Evolutionary conservation across 2,797 vertebrate species (phyloP).

Genomic region (Siniperca obscura): DNA sequence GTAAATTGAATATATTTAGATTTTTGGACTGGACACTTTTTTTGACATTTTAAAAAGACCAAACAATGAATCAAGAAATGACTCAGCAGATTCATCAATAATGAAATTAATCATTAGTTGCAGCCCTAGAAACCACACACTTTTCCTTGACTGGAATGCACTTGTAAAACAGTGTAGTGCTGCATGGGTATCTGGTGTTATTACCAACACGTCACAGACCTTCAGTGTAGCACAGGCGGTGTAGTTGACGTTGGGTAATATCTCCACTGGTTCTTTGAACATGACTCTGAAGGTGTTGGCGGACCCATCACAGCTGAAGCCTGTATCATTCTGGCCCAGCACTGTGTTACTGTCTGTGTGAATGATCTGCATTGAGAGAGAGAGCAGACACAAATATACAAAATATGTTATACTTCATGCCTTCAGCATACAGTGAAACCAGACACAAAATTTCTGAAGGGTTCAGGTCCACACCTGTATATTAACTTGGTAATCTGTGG

Average conservation of each 20-base stretch:
- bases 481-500: conserved; percentile 99
- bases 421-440: background rate
- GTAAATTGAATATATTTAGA: background rate
- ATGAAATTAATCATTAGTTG: background rate
- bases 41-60: conserved; percentile 6
- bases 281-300: conserved; percentile 97
- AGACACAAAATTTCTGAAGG: background rate
- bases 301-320: conserved; percentile 97
- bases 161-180: background rate
- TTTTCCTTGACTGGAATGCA: background rate
- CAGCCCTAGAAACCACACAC: background rate
- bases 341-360: conserved; percentile 98
- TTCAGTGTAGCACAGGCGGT: conserved; percentile 96
- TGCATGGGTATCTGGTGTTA: background rate
- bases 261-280: conserved; percentile 98
- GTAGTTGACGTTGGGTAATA: conserved; percentile 95
- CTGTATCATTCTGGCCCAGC: conserved; percentile 96
- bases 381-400: background rate
- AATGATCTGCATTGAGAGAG: conserved; percentile 87
- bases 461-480: conserved; percentile 89
- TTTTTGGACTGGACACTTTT: background rate
- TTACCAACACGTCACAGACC: conserved; percentile 76
- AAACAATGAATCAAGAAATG: background rate
- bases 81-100: background rate
- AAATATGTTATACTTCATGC: background rate